Conservation (phyloP, 1,140 invertebrate species). For the Pollicipes pollicipes region DNA sequence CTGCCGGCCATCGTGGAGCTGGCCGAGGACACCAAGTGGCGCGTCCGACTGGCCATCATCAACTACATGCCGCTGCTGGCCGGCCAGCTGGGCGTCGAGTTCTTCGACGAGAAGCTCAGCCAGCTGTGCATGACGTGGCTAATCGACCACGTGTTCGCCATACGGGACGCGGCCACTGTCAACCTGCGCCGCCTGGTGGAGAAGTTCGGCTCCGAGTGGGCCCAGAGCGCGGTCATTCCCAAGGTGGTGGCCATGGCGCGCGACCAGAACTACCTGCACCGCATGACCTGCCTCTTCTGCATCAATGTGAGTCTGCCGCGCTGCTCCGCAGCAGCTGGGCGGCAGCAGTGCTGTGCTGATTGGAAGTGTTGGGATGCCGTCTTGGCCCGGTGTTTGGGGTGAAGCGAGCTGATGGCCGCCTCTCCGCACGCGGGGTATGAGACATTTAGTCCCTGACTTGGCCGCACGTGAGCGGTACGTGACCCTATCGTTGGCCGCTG, state of each 20-base stretch:
- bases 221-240: constrained; percentile 88
- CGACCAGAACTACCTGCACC: constrained; percentile 92
- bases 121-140: constrained; percentile 97
- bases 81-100: constrained; percentile 88
- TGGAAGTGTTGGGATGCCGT: too few species aligned
- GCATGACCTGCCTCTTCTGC: constrained; percentile 98
- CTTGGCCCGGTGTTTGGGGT: too few species aligned
- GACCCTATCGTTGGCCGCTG: too few species aligned
- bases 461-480: too few species aligned
- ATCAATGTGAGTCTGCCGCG: constrained; percentile 50
- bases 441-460: too few species aligned
- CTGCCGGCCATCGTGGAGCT: constrained; percentile 97
- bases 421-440: too few species aligned
- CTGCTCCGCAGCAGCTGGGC: too few species aligned
- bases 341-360: too few species aligned
- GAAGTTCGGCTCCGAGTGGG: constrained; percentile 96
- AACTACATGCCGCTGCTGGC: constrained; percentile 98
- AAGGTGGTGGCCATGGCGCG: constrained; percentile 80
- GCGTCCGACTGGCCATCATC: constrained; percentile 88
- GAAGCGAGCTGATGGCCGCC: too few species aligned
- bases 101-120: constrained; percentile 97
- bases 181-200: constrained; percentile 95
- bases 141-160: constrained; percentile 97
- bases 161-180: constrained; percentile 90
- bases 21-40: constrained; percentile 98